Base-by-base conservation (phyloP, 1,140 invertebrate genomes). In the Cardiocondyla obscurior region DNA sequence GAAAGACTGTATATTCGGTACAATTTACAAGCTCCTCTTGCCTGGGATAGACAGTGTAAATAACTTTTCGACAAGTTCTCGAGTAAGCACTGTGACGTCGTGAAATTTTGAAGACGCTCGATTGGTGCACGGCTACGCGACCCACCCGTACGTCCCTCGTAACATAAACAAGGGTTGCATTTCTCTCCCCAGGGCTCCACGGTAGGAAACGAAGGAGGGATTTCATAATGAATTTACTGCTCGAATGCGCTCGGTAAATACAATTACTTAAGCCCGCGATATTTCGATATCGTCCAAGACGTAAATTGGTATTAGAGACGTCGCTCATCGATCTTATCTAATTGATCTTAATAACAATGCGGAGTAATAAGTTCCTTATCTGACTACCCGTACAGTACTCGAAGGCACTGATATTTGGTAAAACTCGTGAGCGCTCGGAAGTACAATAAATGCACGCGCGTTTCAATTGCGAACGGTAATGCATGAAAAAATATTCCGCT, bases 161-260 rank as follows among this genome's bases (percentile, higher is more conserved):
- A 89, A 89, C 85, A 76, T 89, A 89, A 89, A 89, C 85, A 89
- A 89, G 74, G 73, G 36, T 85, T 51, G 82, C 51, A 74, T 57
- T 85, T 53, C 57, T 62, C 51, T 82, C 69, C 88, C 73, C 30
- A 14, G 42, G 55, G 85, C 28, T 67, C 42, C 7, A 62, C 55
- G 12, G 70, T 39, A 49, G 57, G 51, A 72, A 53, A 22, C 44
- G 62, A 64, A 62, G 42, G 55, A 81, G 57, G 67, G 69, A 58
- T 74, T 85, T 33, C 42, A 82, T 70, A 72, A 81, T 62, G 74
- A 88, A 85, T 88, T 82, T 89, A 86, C 70, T 69, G 84, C 65
- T 67, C 36, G 19, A 79, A 84, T 81, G 42, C 76, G 58, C 76
- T 86, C 87, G 64, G 53, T 81, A 88, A 89, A 89, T 85, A 86